These are phyloP conservation scores for Micromesistius poutassou DNA, from an alignment of 2,797 vertebrate genomes.

Conservation along the genomic window DNA sequence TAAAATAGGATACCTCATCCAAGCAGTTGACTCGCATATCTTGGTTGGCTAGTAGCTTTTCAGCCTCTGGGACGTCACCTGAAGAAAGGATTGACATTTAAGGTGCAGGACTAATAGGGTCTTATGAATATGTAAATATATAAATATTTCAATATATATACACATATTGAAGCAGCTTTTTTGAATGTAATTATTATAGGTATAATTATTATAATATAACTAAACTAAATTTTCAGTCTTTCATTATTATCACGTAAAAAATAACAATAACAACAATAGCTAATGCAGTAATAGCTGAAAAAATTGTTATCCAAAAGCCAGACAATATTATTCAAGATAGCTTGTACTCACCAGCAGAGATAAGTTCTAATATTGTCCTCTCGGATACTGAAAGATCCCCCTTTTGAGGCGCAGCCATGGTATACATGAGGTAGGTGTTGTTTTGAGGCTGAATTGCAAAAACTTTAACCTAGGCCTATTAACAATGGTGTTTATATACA, in stretches of 20 bases:
- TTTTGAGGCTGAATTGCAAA: neutral
- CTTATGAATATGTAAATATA: too few relatives aligned
- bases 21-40: constrained; percentile 83
- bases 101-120: too few relatives aligned
- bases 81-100: neutral
- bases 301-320: neutral
- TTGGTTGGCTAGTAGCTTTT: constrained; percentile 73
- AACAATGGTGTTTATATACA: neutral
- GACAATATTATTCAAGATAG: neutral
- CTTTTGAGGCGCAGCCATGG: constrained; percentile 71
- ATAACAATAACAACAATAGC: neutral
- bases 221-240: neutral
- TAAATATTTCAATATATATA: neutral
- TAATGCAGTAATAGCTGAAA: neutral
- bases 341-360: constrained; percentile 73
- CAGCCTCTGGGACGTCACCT: constrained; percentile 78
- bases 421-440: constrained; percentile 12
- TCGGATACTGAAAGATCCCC: constrained; percentile 77
- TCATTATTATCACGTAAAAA: neutral
- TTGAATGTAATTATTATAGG: too few relatives aligned
- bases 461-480: neutral
- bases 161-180: neutral
- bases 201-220: neutral
- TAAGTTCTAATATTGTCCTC: constrained; percentile 75
- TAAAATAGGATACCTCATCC: constrained; percentile 77